Evolutionary conservation across 1,140 invertebrate species (phyloP).

Genomic region (Colletes gigas): DNA sequence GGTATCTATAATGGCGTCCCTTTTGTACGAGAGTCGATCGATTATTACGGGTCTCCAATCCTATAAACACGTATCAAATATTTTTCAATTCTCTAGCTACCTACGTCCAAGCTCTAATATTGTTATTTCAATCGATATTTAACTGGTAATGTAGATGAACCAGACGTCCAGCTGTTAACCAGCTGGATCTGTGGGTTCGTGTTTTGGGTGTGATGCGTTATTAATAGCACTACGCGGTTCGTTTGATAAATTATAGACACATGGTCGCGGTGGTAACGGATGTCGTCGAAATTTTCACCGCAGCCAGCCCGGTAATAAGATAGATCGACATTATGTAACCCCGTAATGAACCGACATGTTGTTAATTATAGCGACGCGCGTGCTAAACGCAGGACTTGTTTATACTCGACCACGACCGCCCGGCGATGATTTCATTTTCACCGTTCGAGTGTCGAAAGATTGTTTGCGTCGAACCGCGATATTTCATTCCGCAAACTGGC

Average conservation of each 20-base stretch:
- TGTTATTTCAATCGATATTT: too few species aligned
- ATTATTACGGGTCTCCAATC: too few species aligned
- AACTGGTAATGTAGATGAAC: too few species aligned
- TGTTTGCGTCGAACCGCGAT: background rate
- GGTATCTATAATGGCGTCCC: too few species aligned
- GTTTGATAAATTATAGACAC: constrained; percentile 41
- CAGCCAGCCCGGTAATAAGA: constrained; percentile 31
- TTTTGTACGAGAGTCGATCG: too few species aligned
- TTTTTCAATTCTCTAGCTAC: too few species aligned
- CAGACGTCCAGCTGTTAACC: background rate
- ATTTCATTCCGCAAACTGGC: background rate
- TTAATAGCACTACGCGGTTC: constrained; percentile 19
- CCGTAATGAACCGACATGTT: constrained; percentile 41
- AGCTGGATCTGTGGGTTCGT: background rate
- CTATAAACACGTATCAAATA: too few species aligned
- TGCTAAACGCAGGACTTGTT: background rate
- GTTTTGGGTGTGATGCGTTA: background rate
- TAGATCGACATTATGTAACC: constrained; percentile 39
- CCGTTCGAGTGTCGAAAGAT: background rate
- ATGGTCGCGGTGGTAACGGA: constrained; percentile 8
- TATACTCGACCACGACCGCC: background rate
- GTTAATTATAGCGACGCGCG: constrained; percentile 30
- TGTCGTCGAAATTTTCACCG: constrained; percentile 33
- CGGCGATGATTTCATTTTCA: constrained; percentile 17
- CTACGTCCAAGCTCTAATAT: too few species aligned